Evolutionary conservation across 2,888 invertebrate species (phyloP).

Genomic region (Epistrophe eligans): DNA sequence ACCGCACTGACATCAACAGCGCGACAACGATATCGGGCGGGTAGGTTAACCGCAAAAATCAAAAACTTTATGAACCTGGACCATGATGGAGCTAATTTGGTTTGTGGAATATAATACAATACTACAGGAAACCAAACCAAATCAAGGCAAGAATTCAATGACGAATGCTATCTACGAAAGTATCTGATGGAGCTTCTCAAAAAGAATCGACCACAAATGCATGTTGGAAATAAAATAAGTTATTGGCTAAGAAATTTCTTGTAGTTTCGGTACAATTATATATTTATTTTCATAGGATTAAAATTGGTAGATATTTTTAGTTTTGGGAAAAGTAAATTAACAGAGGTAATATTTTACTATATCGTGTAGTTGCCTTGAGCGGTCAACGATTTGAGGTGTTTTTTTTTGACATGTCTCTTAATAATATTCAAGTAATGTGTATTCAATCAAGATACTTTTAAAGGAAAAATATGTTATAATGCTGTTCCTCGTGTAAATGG

Average conservation of each 20-base stretch:
- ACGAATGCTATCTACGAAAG: background rate
- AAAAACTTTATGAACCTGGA: constrained; percentile 66
- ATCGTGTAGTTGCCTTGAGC: no score
- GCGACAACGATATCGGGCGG: background rate
- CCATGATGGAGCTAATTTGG: constrained; percentile 44
- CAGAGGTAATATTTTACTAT: no score
- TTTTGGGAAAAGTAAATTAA: no score
- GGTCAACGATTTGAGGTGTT: no score
- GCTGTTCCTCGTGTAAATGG: no score
- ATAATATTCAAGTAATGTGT: no score
- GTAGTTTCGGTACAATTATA: no score
- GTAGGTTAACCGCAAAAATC: constrained; percentile 57
- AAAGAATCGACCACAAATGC: background rate
- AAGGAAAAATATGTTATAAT: no score
- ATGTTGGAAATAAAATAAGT: background rate
- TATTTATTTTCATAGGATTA: no score
- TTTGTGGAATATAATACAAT: constrained; percentile 17
- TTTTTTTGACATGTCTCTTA: no score
- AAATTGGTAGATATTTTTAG: no score
- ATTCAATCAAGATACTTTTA: no score
- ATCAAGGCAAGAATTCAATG: constrained; percentile 10
- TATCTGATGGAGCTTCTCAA: background rate
- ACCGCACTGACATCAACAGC: background rate
- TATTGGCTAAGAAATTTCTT: background rate
- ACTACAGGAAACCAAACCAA: constrained; percentile 29